Evolutionary conservation across 2,888 invertebrate species (phyloP).

Genomic region (Lypha dubia): DNA sequence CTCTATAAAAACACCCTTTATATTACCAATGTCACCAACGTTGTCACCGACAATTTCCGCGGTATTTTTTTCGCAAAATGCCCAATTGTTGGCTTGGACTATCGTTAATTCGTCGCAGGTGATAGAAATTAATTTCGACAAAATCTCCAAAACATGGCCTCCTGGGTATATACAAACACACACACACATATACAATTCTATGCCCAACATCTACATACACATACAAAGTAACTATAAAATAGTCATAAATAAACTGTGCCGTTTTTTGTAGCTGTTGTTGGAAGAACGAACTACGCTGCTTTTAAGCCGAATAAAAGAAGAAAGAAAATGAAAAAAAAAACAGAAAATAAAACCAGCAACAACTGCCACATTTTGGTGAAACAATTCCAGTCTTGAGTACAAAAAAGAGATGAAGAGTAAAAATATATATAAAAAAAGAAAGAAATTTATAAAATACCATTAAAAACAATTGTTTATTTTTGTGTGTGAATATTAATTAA

Average conservation of each 20-base stretch:
- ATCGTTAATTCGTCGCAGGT: too few relatives aligned
- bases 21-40: too few relatives aligned
- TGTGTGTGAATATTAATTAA: conserved; percentile 53
- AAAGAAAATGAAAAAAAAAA: not conserved
- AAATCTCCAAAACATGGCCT: too few relatives aligned
- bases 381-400: conserved; percentile 1
- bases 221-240: conserved; percentile 28
- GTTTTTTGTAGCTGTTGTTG: conserved; percentile 1
- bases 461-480: conserved; percentile 45
- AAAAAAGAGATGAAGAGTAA: conserved; percentile 15
- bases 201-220: too few relatives aligned
- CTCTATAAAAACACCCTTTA: too few relatives aligned
- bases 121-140: too few relatives aligned
- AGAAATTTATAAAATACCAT: conserved; percentile 2
- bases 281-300: conserved; percentile 10
- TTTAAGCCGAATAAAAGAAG: not conserved
- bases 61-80: too few relatives aligned
- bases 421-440: conserved; percentile 19
- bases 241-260: conserved; percentile 9
- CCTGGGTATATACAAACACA: not conserved
- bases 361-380: not conserved
- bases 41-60: too few relatives aligned
- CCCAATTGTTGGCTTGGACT: too few relatives aligned
- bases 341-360: not conserved
- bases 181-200: not conserved